phyloP scores from a whole-genome alignment of 2,888 invertebrate species.

The Agrilus mali region DNA sequence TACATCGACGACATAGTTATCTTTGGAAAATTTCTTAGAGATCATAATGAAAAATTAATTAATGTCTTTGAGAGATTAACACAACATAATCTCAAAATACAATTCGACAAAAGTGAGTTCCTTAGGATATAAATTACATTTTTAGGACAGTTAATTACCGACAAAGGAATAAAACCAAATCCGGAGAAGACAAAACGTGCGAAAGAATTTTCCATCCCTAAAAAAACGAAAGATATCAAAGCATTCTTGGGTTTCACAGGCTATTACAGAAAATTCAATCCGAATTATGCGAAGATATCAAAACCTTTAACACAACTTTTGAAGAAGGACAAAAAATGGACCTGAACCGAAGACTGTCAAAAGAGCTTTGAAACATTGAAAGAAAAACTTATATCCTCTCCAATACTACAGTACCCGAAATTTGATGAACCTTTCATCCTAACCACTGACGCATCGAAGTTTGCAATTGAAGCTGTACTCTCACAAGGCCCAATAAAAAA shows the following conservation, averaged over 20 bases:
- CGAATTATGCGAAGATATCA: conserved; percentile 10
- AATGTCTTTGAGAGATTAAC: conserved; percentile 20
- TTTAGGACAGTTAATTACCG: conserved; percentile 26
- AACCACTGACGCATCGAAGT: conserved; percentile 18
- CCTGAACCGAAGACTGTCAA: conserved; percentile 8
- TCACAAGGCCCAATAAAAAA: conserved; percentile 14
- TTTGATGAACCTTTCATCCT: conserved; percentile 13
- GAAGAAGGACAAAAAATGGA: conserved; percentile 7
- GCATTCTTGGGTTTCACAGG: no score
- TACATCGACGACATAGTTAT: no score
- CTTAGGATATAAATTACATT: conserved; percentile 22
- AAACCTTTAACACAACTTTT: conserved; percentile 11
- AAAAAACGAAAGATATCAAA: conserved; percentile 3
- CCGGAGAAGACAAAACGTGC: conserved; percentile 19
- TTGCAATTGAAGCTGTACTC: conserved; percentile 15
- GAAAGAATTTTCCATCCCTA: conserved; percentile 18
- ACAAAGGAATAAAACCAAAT: conserved; percentile 24
- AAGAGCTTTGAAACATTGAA: conserved; percentile 14
- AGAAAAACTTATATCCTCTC: conserved; percentile 11
- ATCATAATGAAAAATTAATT: conserved; percentile 20
- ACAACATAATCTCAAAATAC: conserved; percentile 17
- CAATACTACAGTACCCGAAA: conserved; percentile 15
- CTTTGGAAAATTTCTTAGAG: conserved; percentile 11
- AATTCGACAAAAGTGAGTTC: conserved; percentile 26
- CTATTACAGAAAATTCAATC: conserved; percentile 10